Percentiles rank a stretch among this genome's conserved stretches.
phyloP scores from a whole-genome alignment of 2,113 vertebrate genomes.

The Telmatochromis sp. region DNA sequence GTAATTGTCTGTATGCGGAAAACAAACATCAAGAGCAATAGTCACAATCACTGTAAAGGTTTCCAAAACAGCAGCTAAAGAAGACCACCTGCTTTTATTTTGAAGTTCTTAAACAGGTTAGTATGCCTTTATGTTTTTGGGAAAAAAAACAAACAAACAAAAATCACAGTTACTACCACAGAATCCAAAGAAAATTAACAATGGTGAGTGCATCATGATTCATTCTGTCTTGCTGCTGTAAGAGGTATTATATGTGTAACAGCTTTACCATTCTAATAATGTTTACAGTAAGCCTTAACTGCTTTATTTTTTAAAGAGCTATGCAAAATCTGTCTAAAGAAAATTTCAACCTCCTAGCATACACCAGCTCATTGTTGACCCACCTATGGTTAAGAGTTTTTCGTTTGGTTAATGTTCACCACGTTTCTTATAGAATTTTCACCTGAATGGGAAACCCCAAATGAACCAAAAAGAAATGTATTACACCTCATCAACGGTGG shows the following conservation, averaged over 20 bases:
- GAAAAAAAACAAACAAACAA: accelerated
- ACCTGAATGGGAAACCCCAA: not conserved
- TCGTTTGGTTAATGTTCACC: not conserved
- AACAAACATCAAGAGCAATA: not conserved
- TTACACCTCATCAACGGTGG: not conserved
- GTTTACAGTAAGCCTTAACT: slow-evolving; percentile 1
- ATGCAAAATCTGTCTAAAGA: slow-evolving; percentile 11
- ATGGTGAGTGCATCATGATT: not conserved
- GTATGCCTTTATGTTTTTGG: not conserved
- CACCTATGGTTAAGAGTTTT: not conserved
- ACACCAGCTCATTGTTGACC: not conserved
- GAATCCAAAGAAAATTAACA: not conserved
- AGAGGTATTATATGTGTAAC: not conserved
- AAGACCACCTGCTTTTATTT: not conserved
- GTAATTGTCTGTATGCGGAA: not conserved
- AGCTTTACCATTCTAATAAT: not conserved
- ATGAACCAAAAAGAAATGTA: not conserved
- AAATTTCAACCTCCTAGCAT: not conserved
- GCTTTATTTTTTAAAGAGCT: not conserved
- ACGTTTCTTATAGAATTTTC: not conserved
- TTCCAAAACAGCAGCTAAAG: not conserved
- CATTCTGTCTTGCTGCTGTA: not conserved
- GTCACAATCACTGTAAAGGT: not conserved
- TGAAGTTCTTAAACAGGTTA: not conserved
- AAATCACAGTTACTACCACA: not conserved